Evolutionary conservation across 2,797 vertebrate species (phyloP).

Genomic region (Eupleurogrammus muticus): DNA sequence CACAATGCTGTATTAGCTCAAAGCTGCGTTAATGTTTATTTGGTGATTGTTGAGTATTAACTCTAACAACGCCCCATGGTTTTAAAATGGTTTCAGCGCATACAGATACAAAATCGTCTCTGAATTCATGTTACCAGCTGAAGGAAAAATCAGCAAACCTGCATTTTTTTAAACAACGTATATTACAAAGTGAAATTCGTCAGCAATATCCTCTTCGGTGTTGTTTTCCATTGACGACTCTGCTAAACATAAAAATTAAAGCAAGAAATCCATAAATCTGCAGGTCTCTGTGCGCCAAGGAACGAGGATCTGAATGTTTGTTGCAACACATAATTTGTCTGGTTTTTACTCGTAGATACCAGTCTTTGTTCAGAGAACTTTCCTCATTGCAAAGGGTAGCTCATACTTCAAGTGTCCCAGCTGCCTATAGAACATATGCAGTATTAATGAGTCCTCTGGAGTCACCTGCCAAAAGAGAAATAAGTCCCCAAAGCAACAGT

Average conservation of each 20-base stretch:
- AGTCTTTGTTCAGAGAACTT: slow-evolving; percentile 11
- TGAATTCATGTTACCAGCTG: slow-evolving; percentile 13
- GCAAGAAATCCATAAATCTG: slow-evolving; percentile 39
- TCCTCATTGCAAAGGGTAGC: neutral
- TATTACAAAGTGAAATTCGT: slow-evolving; percentile 29
- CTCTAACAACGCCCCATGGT: neutral
- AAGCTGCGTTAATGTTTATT: slow-evolving; percentile 35
- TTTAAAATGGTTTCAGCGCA: slow-evolving; percentile 2
- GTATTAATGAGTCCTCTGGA: slow-evolving; percentile 13
- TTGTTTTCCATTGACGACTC: slow-evolving; percentile 13
- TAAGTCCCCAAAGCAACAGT: slow-evolving; percentile 3
- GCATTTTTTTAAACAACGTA: slow-evolving; percentile 3
- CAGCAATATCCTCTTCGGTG: slow-evolving; percentile 29
- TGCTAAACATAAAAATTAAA: slow-evolving; percentile 51
- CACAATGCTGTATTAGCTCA: neutral
- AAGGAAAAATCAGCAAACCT: slow-evolving; percentile 12
- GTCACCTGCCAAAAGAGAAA: slow-evolving; percentile 12
- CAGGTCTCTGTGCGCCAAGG: slow-evolving; percentile 13
- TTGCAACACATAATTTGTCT: slow-evolving; percentile 12
- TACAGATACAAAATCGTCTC: slow-evolving; percentile 10
- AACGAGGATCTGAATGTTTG: neutral
- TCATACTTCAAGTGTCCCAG: slow-evolving; percentile 1
- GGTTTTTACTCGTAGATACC: neutral
- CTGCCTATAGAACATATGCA: neutral
- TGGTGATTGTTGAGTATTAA: slow-evolving; percentile 39